Evolutionary conservation across 2,113 vertebrate genomes (phyloP), one percentile per base, ranked within the genome.

Genomic region (Tetrax tetrax): DNA sequence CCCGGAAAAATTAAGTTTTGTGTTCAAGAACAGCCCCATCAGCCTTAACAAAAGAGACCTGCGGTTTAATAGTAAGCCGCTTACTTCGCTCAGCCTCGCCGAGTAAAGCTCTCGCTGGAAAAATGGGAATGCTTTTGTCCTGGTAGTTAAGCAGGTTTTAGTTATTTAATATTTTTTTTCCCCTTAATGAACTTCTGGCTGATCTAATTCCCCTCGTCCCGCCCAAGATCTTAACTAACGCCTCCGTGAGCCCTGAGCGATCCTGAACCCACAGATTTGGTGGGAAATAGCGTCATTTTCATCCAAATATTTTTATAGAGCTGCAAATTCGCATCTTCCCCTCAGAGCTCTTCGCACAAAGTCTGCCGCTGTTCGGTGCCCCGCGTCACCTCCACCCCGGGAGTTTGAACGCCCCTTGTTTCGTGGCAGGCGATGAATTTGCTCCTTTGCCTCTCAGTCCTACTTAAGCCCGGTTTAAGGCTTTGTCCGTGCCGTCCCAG

Each of bases 21-120:
- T 92, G 87, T 76, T 86, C 25, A 78, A 91, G 89, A 96, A 74
- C 29, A 59, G 71, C 72, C 82, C 72, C 35, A 37, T 75, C 81
- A 38, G 69, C 85, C 61, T 19, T 75, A 84, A 97, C 95, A 96
- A 95, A 93, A 87, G 94, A 31, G 37, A 68, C 65, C 79, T 72
- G 88, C 15, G 93, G 41, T 84, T 96, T 81, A 48, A 41, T 18
- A 69, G 48, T 95, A 97, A 97, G 95, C 95, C 59, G 96, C 96
- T 97, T 96, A 95, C 53, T 82, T 33, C 11, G 37, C 90, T 94
- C 23, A 76, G 93, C 95, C 91, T 83, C 41, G 6, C 31, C 6
- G 14, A n/a, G 85, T 91, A 89, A 94, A 96, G 83, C 96, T 50
- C 60, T 24, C 65, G 35, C 65, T 94, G 57, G 74, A 90, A 86